Evolutionary conservation across 1,140 invertebrate species (phyloP).

Genomic region (Charaxes varanes): DNA sequence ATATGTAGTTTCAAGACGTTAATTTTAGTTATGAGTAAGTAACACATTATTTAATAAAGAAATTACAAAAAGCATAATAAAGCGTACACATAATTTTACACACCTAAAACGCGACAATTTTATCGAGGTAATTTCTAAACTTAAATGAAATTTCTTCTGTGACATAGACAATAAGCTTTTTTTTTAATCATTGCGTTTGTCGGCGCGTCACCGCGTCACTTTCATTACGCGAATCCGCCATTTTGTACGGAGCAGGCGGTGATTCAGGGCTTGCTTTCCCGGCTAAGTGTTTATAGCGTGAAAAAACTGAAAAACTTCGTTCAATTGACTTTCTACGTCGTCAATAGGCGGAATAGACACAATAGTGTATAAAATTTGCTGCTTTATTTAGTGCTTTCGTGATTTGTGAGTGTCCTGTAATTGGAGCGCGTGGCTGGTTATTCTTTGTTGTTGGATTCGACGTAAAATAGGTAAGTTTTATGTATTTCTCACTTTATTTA

Average conservation of each 20-base stretch:
- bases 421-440: conserved; percentile 71
- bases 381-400: conserved; percentile 60
- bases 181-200: conserved; percentile 42
- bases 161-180: conserved; percentile 14
- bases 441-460: conserved; percentile 70
- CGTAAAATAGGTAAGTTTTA: conserved; percentile 64
- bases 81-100: no score
- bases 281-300: conserved; percentile 59
- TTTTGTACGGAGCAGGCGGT: conserved; percentile 74
- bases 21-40: no score
- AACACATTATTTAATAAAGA: no score
- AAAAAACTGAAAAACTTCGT: conserved; percentile 61
- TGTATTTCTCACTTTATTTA: not conserved
- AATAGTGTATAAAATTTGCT: conserved; percentile 50
- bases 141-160: no score
- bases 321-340: conserved; percentile 38
- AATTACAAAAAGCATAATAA: no score
- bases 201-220: conserved; percentile 72
- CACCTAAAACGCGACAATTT: no score
- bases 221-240: conserved; percentile 71
- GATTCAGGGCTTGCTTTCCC: conserved; percentile 63
- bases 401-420: conserved; percentile 68
- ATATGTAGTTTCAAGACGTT: no score
- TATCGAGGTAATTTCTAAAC: no score
- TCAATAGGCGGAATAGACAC: conserved; percentile 43